phyloP scores from a whole-genome alignment of 2,888 invertebrate species.

The Eustalomyia histrio region DNA sequence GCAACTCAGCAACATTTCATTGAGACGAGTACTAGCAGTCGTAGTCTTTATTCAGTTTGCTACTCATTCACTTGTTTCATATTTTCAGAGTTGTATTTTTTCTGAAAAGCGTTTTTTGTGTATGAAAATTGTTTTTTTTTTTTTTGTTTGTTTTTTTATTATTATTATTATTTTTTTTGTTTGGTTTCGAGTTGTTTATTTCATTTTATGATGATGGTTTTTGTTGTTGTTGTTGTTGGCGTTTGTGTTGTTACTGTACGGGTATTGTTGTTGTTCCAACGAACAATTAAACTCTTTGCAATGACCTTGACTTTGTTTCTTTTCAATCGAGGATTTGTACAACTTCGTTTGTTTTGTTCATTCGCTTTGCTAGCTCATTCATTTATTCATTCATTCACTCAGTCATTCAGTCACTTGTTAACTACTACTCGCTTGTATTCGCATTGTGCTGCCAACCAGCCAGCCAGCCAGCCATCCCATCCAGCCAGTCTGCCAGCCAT shows the following conservation, averaged over 20 bases:
- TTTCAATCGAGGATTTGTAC: slow-evolving; percentile 68
- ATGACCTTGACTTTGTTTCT: slow-evolving; percentile 79
- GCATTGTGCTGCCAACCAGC: slow-evolving; percentile 49
- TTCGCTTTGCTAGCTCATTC: slow-evolving; percentile 61
- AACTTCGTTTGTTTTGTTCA: slow-evolving; percentile 65
- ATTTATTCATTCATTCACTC: slow-evolving; percentile 60
- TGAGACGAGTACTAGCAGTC: slow-evolving; percentile 26
- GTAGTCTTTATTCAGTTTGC: slow-evolving; percentile 38
- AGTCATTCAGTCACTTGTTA: slow-evolving; percentile 64
- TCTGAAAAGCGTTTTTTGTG: slow-evolving; percentile 54
- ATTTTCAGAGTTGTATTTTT: slow-evolving; percentile 58
- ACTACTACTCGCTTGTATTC: slow-evolving; percentile 63
- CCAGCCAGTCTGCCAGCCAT: slow-evolving; percentile 28
- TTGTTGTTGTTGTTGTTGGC: slow-evolving; percentile 55
- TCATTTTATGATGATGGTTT: slow-evolving; percentile 61
- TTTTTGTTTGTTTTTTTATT: slow-evolving; percentile 52
- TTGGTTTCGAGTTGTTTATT: slow-evolving; percentile 62
- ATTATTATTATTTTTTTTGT: slow-evolving; percentile 49
- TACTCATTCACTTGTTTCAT: slow-evolving; percentile 61
- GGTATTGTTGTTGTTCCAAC: slow-evolving; percentile 65
- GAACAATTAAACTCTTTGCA: slow-evolving; percentile 80
- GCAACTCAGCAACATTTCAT: slow-evolving; percentile 60
- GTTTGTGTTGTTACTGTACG: slow-evolving; percentile 58
- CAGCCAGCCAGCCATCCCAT: slow-evolving; percentile 27
- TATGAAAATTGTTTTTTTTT: slow-evolving; percentile 17